Evolutionary conservation across 2,113 vertebrate genomes (phyloP).

Genomic region (Phylloscopus trochiloides): DNA sequence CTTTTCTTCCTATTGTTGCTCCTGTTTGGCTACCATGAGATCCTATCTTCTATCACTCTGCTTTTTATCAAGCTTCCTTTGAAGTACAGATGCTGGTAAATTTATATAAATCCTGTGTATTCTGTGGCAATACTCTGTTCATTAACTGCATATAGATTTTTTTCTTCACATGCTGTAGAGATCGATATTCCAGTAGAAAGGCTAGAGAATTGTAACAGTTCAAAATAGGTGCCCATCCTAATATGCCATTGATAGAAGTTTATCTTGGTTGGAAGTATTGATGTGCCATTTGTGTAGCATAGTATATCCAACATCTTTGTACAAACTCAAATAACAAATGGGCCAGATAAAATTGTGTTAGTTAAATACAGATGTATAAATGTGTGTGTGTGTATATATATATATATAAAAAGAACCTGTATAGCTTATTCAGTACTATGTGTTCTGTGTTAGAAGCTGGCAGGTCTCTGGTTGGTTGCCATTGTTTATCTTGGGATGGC

Average conservation of each 20-base stretch:
- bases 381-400: too few relatives aligned
- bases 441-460: not conserved
- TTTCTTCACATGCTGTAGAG: not conserved
- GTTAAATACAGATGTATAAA: not conserved
- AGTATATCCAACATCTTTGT: not conserved
- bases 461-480: not conserved
- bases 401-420: not conserved
- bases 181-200: conserved; percentile 1
- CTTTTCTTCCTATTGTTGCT: not conserved
- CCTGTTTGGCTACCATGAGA: not conserved
- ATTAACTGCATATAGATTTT: conserved; percentile 28
- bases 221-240: not conserved
- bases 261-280: not conserved
- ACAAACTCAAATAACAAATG: not conserved
- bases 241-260: not conserved
- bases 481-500: not conserved
- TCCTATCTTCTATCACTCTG: not conserved
- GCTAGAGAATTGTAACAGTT: not conserved
- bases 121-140: not conserved
- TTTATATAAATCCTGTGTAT: not conserved
- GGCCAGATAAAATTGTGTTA: not conserved
- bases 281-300: not conserved
- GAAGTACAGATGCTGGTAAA: not conserved
- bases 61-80: not conserved
- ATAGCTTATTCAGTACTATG: not conserved